phyloP scores from a whole-genome alignment of 1,140 invertebrate genomes.

The Bombus huntii region DNA sequence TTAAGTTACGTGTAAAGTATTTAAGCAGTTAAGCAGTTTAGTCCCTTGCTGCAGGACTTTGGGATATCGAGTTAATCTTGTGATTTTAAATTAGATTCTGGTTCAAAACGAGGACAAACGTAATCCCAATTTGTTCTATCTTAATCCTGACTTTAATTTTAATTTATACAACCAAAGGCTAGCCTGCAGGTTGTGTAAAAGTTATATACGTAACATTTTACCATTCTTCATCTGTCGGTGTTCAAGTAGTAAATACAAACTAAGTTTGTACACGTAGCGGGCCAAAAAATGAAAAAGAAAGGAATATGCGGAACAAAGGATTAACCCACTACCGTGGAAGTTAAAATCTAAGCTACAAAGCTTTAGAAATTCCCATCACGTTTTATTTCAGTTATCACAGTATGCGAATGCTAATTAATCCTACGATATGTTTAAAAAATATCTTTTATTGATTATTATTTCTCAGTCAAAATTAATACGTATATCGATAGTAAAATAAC shows the following conservation, averaged over 20 bases:
- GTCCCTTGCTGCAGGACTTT: too few species aligned
- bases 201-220: not conserved
- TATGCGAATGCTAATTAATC: not conserved
- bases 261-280: not conserved
- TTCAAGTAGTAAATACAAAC: not conserved
- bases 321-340: not conserved
- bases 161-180: not conserved
- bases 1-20: too few species aligned
- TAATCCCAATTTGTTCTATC: not conserved
- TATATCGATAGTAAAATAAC: too few species aligned
- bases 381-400: not conserved
- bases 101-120: not conserved
- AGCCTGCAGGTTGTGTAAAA: not conserved
- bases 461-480: too few species aligned
- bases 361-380: not conserved
- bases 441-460: too few species aligned
- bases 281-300: not conserved
- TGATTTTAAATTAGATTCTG: not conserved
- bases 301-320: not conserved
- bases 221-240: not conserved
- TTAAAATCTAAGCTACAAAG: not conserved
- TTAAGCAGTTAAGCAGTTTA: too few species aligned
- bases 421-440: not conserved
- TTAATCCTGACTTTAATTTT: not conserved
- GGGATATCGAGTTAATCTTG: not conserved